Evolutionary conservation across 2,113 vertebrate genomes (phyloP).

Genomic region (Lepidothrix coronata): DNA sequence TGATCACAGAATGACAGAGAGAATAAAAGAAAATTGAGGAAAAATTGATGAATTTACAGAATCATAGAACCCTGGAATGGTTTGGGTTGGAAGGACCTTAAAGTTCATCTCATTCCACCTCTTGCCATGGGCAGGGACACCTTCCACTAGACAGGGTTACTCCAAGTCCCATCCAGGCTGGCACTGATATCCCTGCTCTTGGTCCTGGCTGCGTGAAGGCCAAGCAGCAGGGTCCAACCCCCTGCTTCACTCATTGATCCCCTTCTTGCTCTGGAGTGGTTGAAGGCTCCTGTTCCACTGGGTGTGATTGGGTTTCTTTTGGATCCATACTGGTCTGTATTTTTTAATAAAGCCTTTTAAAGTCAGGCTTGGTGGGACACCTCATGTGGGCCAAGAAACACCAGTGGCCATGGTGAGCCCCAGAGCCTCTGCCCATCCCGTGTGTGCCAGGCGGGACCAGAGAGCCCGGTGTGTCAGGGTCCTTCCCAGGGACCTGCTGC

Average conservation of each 20-base stretch:
- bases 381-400: neutral
- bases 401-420: fast-evolving
- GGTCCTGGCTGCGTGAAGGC: fast-evolving
- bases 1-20: neutral
- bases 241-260: fast-evolving
- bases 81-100: too few species aligned
- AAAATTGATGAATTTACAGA: neutral
- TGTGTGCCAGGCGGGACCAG: neutral
- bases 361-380: fast-evolving
- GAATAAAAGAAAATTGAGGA: neutral
- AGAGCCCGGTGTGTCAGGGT: fast-evolving
- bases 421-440: fast-evolving
- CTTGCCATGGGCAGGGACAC: neutral
- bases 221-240: neutral
- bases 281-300: neutral
- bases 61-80: neutral
- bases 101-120: too few species aligned
- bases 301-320: fast-evolving
- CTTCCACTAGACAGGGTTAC: fast-evolving
- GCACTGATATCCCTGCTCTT: neutral
- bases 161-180: neutral
- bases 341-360: neutral
- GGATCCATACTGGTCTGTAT: fast-evolving
- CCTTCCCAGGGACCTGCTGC: neutral
- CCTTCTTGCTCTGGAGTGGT: fast-evolving